Percentiles rank a stretch among this genome's conserved stretches.
phyloP scores from a whole-genome alignment of 2,113 vertebrate species.

The Hiodon alosoides region DNA sequence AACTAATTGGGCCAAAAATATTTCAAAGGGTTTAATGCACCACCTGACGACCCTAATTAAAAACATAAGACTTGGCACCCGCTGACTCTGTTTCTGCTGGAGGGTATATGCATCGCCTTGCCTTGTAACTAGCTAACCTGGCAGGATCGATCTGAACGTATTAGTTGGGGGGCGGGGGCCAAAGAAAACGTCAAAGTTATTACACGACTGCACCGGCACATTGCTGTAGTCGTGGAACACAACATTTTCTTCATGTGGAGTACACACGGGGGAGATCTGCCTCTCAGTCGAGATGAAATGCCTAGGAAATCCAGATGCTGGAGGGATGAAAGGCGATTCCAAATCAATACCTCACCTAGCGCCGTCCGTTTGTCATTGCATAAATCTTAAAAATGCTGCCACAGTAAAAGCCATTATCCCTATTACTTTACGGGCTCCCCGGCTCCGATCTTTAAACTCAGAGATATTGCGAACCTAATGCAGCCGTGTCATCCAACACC shows the following conservation, averaged over 20 bases:
- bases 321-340: slow-evolving; percentile 13
- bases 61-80: not conserved
- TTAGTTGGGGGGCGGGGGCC: no score
- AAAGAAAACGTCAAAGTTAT: not conserved
- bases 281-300: not conserved
- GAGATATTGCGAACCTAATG: not conserved
- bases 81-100: not conserved
- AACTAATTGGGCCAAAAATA: not conserved
- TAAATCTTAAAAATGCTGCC: slow-evolving; percentile 19
- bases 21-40: not conserved
- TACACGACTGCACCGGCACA: no score
- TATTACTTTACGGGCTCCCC: slow-evolving; percentile 12
- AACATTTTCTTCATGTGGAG: not conserved
- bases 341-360: not conserved
- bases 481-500: slow-evolving; percentile 9
- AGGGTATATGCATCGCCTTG: not conserved
- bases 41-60: no score
- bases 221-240: slow-evolving; percentile 6
- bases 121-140: not conserved
- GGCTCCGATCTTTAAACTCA: slow-evolving; percentile 1
- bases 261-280: not conserved
- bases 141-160: no score
- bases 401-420: slow-evolving; percentile 16
- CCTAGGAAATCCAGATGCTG: not conserved
- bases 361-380: slow-evolving; percentile 2